Evolutionary conservation across 2,797 vertebrate genomes (phyloP).

Genomic region (Chloroceryle amazona): DNA sequence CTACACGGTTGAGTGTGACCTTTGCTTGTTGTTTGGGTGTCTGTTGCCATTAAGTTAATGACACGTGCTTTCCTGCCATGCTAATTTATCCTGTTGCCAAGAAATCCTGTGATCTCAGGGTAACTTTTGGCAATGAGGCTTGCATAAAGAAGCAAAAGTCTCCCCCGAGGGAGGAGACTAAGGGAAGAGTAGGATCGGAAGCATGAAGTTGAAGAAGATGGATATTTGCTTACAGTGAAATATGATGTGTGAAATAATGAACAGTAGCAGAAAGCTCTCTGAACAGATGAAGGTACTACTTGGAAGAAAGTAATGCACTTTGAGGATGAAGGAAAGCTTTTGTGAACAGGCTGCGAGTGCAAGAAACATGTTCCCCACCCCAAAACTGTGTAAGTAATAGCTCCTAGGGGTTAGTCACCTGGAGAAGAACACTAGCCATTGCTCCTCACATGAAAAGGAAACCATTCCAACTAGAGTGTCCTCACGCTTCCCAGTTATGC

Average conservation of each 20-base stretch:
- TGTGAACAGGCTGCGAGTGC: background rate
- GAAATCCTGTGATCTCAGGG: slow-evolving; percentile 1
- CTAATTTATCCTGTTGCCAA: background rate
- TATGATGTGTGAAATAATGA: background rate
- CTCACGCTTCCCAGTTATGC: background rate
- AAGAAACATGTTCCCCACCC: background rate
- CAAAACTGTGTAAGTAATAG: background rate
- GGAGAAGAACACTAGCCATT: background rate
- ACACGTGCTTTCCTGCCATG: background rate
- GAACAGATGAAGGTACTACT: background rate
- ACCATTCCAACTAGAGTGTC: background rate
- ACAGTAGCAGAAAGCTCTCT: background rate
- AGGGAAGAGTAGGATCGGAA: background rate
- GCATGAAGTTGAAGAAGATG: background rate
- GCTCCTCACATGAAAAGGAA: background rate
- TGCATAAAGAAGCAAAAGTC: background rate
- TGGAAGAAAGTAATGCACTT: background rate
- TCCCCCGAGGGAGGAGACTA: background rate
- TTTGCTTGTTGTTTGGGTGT: background rate
- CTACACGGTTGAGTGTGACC: background rate
- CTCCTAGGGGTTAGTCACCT: background rate
- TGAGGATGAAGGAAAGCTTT: background rate
- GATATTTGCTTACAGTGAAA: background rate
- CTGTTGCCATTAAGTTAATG: background rate
- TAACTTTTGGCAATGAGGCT: background rate